phyloP scores from a whole-genome alignment of 2,797 vertebrate species.

The Acipenser oxyrinchus region DNA sequence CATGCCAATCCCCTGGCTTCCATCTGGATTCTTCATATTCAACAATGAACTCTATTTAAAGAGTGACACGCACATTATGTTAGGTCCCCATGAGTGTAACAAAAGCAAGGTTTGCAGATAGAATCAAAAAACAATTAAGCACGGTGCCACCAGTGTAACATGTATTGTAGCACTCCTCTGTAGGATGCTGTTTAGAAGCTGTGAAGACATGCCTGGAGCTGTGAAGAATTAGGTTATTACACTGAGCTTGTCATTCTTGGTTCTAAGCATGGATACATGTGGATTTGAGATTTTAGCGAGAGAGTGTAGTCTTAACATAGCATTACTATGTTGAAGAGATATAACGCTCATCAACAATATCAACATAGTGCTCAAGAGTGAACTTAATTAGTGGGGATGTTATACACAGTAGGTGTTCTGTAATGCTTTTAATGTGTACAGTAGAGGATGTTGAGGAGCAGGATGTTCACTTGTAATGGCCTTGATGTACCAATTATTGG shows the following conservation, averaged over 20 bases:
- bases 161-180: neutral
- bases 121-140: neutral
- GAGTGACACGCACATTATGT: slow-evolving; percentile 27
- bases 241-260: too few species aligned
- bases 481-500: slow-evolving; percentile 66
- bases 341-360: neutral
- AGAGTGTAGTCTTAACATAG: neutral
- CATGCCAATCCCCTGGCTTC: slow-evolving; percentile 78
- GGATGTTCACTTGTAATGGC: neutral
- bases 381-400: neutral
- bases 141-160: too few species aligned
- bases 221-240: too few species aligned
- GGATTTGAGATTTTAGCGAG: too few species aligned
- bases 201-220: neutral
- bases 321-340: slow-evolving; percentile 1
- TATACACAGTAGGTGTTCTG: neutral
- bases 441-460: slow-evolving; percentile 16
- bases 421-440: neutral
- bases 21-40: slow-evolving; percentile 79
- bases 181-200: neutral
- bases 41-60: slow-evolving; percentile 73
- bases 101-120: neutral
- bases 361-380: neutral
- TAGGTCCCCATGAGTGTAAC: neutral
- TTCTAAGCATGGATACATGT: too few species aligned